Base-by-base conservation (phyloP, 1,140 invertebrate genomes). In the Conopomorpha cramerella region DNA sequence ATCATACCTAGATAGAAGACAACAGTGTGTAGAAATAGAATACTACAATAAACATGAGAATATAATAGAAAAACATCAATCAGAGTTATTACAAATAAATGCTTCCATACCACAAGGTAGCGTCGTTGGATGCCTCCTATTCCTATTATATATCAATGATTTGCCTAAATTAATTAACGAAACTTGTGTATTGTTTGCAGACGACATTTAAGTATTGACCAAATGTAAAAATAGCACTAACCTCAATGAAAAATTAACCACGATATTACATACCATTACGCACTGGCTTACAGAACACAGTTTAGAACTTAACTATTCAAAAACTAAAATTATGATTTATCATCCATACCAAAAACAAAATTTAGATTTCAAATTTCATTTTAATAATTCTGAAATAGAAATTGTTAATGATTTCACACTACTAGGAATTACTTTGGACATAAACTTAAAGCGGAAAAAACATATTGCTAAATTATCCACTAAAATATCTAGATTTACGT, bases 401-500 rank as follows among this genome's bases (percentile, higher is more conserved):
- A 11, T 4, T 29, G 28, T 29, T 13, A 11, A 29, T 13, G 11
- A 4, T 7, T 29, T 7, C 13, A 7, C 28, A 11, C 10, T 29
- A 10, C 13, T 13, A 29, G 28, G 28, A 4, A 29, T 29, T 11
- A 13, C 3, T 13, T 7, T 29, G 3, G 28, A 29, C 28, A 29
- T 11, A 11, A 29, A 29, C 13, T 6, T 29, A 7, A 29, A 29
- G 6, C 11, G 28, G 28, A 29, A 29, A 29, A 29, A 11, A 4
- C 28, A 29, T 11, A 29, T 29, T 13, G 4, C 4, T 11, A 11
- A 29, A 10, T 7, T 29, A 29, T 4, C 28, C 10, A 7, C 28
- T 13, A 29, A 29, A 29, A 7, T 29, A 29, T 29, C 28, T 29
- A 29, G 28, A 29, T 29, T 29, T 11, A 29, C 13, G 3, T 29